Evolutionary conservation across 2,888 invertebrate genomes (phyloP).

Genomic region (Heliothis peltigera): DNA sequence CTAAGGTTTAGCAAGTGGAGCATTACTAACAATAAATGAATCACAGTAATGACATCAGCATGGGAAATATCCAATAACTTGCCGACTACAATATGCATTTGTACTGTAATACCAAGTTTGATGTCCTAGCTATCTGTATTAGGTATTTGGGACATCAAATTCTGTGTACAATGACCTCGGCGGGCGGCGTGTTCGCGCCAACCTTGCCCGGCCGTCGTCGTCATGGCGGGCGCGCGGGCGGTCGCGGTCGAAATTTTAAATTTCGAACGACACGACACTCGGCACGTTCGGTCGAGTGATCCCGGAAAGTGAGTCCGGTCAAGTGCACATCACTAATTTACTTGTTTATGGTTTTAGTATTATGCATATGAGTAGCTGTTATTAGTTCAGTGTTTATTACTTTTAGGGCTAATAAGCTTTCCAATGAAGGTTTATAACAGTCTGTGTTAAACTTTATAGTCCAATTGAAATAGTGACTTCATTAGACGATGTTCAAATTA

Average conservation of each 20-base stretch:
- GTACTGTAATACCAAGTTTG: slow-evolving; percentile 51
- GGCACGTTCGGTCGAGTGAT: slow-evolving; percentile 56
- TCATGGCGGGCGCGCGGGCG: slow-evolving; percentile 66
- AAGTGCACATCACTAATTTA: slow-evolving; percentile 61
- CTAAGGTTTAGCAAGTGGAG: slow-evolving; percentile 38
- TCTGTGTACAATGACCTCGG: slow-evolving; percentile 86
- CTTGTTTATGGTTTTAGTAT: slow-evolving; percentile 55
- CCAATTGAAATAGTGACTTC: slow-evolving; percentile 12
- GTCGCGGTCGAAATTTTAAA: slow-evolving; percentile 69
- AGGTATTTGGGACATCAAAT: slow-evolving; percentile 86
- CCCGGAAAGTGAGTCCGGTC: slow-evolving; percentile 61
- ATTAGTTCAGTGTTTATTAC: slow-evolving; percentile 45
- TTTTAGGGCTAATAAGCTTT: slow-evolving; percentile 36
- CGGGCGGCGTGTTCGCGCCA: slow-evolving; percentile 76
- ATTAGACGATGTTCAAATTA: slow-evolving; percentile 7
- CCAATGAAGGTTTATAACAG: slow-evolving; percentile 31
- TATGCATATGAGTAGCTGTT: slow-evolving; percentile 34
- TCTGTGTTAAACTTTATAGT: slow-evolving; percentile 10
- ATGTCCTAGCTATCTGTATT: slow-evolving; percentile 71
- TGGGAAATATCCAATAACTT: slow-evolving; percentile 60
- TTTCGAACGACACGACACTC: slow-evolving; percentile 62
- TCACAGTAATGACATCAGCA: slow-evolving; percentile 63
- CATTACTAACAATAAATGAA: slow-evolving; percentile 58
- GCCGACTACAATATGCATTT: slow-evolving; percentile 45
- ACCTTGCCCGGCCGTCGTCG: slow-evolving; percentile 75